Base-by-base conservation (phyloP, 2,888 invertebrate genomes). In the Hermaeophaga mercurialis region DNA sequence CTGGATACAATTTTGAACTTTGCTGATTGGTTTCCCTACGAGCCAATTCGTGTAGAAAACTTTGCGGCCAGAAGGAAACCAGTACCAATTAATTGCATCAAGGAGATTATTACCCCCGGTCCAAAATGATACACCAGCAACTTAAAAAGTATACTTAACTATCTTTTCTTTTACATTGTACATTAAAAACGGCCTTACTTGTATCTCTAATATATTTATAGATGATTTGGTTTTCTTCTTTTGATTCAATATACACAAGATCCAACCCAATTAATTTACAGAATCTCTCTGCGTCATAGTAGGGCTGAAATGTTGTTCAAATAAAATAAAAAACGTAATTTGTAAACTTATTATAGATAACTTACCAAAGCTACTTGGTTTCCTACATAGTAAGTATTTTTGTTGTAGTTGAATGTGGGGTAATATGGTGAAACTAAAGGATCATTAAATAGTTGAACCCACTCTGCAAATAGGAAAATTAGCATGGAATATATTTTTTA, bases 11-110 rank as follows among this genome's bases (percentile, higher is more conserved):
- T 45, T 31, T 26, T 33, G 34, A 8, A 15, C 17, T 19, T 39
- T 11, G 9, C 39, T 26, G 11, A 46, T 34, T 8, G 46, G 46
- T 2, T n/a, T 33, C 9, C 43, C 41, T 5, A 3, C 22, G 3
- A n/a, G 18, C 56, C 56, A 56, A 17, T 50, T 56, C 1, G 56
- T 56, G 33, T 49, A 56, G 8, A 38, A 45, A 2, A 56, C 46
- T 31, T 52, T 26, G 12, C 39, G 19, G 15, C 50, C 56, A 8
- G 38, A 45, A 0, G 56, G 39, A 12, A 52, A 24, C 56, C 56
- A 56, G 2, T 45, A 26, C 56, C 56, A 56, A 14, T 43, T 19
- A 7, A 38, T 44, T 1, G 48, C 50, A 34, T 56, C 50, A n/a
- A 56, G n/a, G 15, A 56, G 36, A 14, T 46, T 17, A 15, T 31